Base-by-base conservation (phyloP, 2,888 invertebrate genomes). In the Heterodera filipjevi region DNA sequence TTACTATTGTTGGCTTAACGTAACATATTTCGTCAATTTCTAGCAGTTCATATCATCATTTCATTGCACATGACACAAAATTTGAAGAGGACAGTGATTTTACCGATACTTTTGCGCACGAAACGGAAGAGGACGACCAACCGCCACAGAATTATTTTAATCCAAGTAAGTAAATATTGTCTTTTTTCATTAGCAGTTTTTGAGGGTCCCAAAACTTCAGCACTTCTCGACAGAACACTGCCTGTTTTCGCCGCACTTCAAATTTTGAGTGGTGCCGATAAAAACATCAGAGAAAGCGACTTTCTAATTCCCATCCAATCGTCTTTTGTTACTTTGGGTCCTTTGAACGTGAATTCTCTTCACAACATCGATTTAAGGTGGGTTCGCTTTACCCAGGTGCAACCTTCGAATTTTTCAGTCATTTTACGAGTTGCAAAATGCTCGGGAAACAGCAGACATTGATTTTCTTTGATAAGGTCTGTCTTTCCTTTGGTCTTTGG, bases 401-500 rank as follows among this genome's bases (percentile, higher is more conserved):
- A n/a, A n/a, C n/a, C n/a, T n/a, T 59, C 6, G n/a, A 59, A 35
- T 73, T 46, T 46, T n/a, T 46, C 12, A 75, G 75, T 12, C 64
- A 22, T 30, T 75, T 75, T 75, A 66, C 75, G 12, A 30, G 39
- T 8, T 75, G 75, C 33, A 75, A 39, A 64, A 27, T 44, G 59
- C 44, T 75, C 10, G 32, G 19, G 2, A 32, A 27, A 35, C 53
- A 49, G 16, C 75, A n/a, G 12, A 66, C 68, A 22, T 64, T 75
- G 46, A 64, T 75, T 64, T 75, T 75, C 75, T 75, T 75, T 46
- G 75, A 75, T 8, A 75, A 75, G 64, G 75, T 75, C 49, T 35
- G 22, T 30, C 46, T 71, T 71, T 39, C 6, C 0, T 39, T 71
- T 72, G 8, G 22, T 22, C 35, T 14, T 49, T 49, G 0, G 14